Conservation (phyloP, 2,797 vertebrate species). For the Fundulus diaphanus region DNA sequence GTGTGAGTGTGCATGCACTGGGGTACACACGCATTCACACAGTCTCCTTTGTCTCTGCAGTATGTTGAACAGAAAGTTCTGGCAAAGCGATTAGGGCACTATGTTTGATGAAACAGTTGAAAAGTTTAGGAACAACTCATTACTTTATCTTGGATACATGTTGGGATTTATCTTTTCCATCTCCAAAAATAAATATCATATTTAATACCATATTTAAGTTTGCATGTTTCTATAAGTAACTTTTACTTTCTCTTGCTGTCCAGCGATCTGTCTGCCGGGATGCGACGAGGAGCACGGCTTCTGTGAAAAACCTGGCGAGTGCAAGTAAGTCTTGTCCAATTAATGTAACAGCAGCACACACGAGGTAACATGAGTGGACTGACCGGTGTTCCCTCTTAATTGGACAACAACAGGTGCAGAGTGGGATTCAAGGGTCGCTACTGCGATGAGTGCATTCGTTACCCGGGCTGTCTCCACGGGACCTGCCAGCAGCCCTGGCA, state of each 20-base stretch:
- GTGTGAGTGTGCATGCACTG: constrained; percentile 17
- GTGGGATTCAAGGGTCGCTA: constrained; percentile 97
- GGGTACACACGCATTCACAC: constrained; percentile 50
- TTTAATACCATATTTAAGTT: neutral
- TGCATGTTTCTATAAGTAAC: constrained; percentile 41
- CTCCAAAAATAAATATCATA: neutral
- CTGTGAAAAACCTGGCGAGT: constrained; percentile 96
- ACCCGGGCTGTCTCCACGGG: constrained; percentile 97
- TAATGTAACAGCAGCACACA: constrained; percentile 34
- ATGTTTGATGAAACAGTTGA: constrained; percentile 71
- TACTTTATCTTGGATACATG: constrained; percentile 6
- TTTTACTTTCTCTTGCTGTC: constrained; percentile 15
- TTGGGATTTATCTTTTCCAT: neutral
- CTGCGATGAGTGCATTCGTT: constrained; percentile 96
- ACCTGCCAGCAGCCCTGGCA: constrained; percentile 98
- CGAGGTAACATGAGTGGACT: constrained; percentile 58
- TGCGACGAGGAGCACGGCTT: constrained; percentile 95
- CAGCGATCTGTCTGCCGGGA: constrained; percentile 95
- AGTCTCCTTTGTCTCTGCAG: constrained; percentile 74
- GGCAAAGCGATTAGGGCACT: constrained; percentile 80
- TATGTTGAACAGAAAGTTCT: constrained; percentile 88
- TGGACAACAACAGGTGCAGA: constrained; percentile 88
- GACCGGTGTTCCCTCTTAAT: constrained; percentile 54
- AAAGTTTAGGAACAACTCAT: constrained; percentile 46
- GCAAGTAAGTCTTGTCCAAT: constrained; percentile 88